A percentile compares a stretch with the other conserved stretches of the same genome.
Evolutionary conservation across 2,888 invertebrate genomes (phyloP).

Genomic region (Alloplasta piceator): DNA sequence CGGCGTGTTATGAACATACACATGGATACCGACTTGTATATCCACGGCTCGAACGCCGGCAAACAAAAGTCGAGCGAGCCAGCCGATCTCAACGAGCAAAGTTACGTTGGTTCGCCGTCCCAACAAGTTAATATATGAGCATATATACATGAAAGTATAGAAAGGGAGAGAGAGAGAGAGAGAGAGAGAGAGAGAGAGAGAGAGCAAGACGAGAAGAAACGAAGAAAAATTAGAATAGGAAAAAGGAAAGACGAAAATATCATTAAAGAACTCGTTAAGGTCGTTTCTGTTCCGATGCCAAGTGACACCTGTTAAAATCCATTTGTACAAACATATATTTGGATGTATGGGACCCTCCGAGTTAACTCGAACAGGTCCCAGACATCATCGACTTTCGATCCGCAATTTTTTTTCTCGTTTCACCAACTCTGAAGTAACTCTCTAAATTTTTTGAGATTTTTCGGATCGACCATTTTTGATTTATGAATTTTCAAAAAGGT

Average conservation of each 20-base stretch:
- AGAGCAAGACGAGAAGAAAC: slow-evolving; percentile 8
- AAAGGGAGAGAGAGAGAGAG: slow-evolving; percentile 20
- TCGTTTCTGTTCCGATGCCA: slow-evolving; percentile 41
- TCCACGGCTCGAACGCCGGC: neutral
- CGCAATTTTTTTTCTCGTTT: neutral
- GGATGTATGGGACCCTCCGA: neutral
- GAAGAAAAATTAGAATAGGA: slow-evolving; percentile 2
- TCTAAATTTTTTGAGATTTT: neutral
- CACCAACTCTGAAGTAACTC: neutral
- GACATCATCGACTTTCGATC: neutral
- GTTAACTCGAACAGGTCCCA: neutral
- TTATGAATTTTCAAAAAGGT: neutral
- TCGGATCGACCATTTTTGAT: neutral
- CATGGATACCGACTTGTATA: neutral
- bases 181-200: neutral
- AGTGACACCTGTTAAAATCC: slow-evolving; percentile 53
- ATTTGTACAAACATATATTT: slow-evolving; percentile 10
- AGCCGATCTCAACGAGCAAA: no score
- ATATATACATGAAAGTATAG: neutral
- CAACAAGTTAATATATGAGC: neutral
- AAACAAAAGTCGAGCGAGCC: no score
- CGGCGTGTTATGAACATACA: neutral
- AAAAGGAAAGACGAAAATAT: slow-evolving; percentile 25
- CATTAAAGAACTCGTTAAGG: slow-evolving; percentile 39
- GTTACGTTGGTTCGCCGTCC: neutral